These are phyloP conservation scores for Vanacampus margaritifer DNA, from an alignment of 2,113 vertebrate genomes.

Conservation along the genomic window DNA sequence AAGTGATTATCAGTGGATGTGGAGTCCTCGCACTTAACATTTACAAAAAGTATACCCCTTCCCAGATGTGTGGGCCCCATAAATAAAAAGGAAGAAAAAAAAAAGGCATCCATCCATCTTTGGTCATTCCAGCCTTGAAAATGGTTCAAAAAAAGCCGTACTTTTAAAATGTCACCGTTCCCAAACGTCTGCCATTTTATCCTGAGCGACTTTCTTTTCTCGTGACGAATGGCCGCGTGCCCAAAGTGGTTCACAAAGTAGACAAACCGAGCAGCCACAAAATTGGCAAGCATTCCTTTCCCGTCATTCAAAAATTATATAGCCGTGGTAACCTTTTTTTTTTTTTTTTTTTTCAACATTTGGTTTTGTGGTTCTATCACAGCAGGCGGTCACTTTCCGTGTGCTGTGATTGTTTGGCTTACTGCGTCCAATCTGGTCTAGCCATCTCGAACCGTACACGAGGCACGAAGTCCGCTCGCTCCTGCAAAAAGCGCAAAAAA, in stretches of 20 bases:
- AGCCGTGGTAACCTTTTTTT: conserved; percentile 1
- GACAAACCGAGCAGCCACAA: background rate
- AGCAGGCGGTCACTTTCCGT: conserved; percentile 31
- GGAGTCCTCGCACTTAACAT: background rate
- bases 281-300: conserved; percentile 20
- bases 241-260: conserved; percentile 8
- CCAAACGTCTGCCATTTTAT: background rate
- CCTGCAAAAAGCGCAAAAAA: conserved; percentile 1
- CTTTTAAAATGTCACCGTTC: background rate
- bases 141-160: background rate
- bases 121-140: background rate
- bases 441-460: conserved; percentile 69
- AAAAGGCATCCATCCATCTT: background rate
- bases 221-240: conserved; percentile 6
- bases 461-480: conserved; percentile 38
- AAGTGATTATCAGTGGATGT: background rate
- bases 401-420: conserved; percentile 61
- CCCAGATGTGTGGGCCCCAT: background rate
- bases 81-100: too few species aligned
- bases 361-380: background rate
- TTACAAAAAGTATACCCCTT: background rate
- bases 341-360: background rate
- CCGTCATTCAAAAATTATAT: conserved; percentile 10
- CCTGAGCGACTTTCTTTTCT: conserved; percentile 6
- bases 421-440: conserved; percentile 76